Evolutionary conservation across 2,113 vertebrate genomes (phyloP).

Genomic region (Terrapene triunguis): DNA sequence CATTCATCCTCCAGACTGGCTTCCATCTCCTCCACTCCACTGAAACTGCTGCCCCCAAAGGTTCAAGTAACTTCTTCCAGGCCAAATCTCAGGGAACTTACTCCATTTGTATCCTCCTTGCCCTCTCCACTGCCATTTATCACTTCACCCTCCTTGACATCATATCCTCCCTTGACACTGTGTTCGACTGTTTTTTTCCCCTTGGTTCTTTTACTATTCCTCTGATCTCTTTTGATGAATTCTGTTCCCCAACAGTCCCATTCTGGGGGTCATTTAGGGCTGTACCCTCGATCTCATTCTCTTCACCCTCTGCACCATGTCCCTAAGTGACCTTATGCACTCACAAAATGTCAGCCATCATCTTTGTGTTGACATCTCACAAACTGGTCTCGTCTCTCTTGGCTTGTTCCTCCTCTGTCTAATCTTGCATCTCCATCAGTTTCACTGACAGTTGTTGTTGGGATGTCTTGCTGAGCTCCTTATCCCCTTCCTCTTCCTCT

Average conservation of each 20-base stretch:
- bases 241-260: background rate
- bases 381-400: background rate
- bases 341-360: background rate
- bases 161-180: background rate
- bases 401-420: background rate
- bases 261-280: background rate
- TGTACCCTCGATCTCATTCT: background rate
- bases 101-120: background rate
- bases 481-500: background rate
- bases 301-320: background rate
- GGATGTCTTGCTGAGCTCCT: background rate
- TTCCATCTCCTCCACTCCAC: background rate
- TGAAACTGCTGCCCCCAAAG: background rate
- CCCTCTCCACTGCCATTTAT: background rate
- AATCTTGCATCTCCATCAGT: background rate
- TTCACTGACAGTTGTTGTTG: background rate
- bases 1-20: background rate
- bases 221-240: background rate
- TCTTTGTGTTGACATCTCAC: background rate
- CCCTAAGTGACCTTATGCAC: background rate
- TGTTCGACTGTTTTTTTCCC: background rate
- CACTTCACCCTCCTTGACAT: background rate
- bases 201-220: background rate
- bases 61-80: background rate
- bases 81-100: background rate